These are phyloP conservation scores for Gambusia holbrooki DNA, from an alignment of 2,113 vertebrate species.

Conservation along the genomic window DNA sequence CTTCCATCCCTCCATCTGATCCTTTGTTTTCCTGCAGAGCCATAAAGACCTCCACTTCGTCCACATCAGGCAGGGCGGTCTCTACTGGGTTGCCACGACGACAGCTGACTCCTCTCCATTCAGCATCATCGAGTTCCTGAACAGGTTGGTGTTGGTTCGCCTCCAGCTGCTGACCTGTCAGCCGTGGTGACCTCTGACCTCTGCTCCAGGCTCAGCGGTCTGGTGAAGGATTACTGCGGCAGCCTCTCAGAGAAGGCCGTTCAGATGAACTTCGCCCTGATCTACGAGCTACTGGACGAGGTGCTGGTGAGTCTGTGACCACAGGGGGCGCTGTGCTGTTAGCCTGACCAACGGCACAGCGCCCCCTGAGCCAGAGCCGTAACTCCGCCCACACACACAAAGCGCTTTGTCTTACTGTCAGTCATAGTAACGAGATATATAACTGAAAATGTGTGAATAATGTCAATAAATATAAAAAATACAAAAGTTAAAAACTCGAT, in stretches of 20 bases:
- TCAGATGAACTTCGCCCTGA: constrained; percentile 87
- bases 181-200: no score
- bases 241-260: constrained; percentile 84
- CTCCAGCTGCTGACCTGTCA: no score
- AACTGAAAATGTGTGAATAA: no score
- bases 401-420: no score
- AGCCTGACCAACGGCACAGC: no score
- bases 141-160: constrained; percentile 73
- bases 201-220: constrained; percentile 78
- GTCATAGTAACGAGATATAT: no score
- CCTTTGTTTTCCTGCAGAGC: constrained; percentile 59
- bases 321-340: background rate
- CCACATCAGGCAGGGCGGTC: constrained; percentile 86
- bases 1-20: background rate
- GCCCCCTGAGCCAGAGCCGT: no score
- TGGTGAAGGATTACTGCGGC: constrained; percentile 89
- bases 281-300: constrained; percentile 91
- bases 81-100: constrained; percentile 87
- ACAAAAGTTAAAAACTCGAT: no score
- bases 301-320: constrained; percentile 81
- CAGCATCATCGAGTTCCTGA: constrained; percentile 86
- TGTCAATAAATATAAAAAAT: no score
- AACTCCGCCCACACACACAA: no score
- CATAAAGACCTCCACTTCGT: constrained; percentile 83
- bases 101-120: constrained; percentile 82